Evolutionary conservation across 2,888 invertebrate species (phyloP).

Genomic region (Chydorus sphaericus): DNA sequence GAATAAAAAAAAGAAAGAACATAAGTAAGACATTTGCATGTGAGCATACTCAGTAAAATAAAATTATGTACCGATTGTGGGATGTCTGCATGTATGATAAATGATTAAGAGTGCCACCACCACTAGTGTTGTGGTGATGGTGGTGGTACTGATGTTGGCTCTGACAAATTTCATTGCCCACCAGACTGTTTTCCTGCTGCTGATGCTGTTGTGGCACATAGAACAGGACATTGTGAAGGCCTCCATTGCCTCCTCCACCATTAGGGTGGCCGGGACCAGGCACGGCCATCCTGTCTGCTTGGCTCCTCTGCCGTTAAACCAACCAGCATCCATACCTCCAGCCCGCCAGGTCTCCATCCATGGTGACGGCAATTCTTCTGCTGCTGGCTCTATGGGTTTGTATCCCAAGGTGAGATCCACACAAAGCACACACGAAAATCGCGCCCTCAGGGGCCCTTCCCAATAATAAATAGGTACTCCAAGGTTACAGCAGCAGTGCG

Average conservation of each 20-base stretch:
- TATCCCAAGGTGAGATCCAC: background rate
- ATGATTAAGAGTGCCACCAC: constrained; percentile 1
- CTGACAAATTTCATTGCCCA: background rate
- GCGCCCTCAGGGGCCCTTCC: constrained; percentile 4
- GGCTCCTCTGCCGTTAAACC: background rate
- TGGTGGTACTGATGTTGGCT: no score
- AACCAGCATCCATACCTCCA: background rate
- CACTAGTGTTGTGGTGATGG: no score
- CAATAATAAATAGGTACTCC: constrained; percentile 5
- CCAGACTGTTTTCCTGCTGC: background rate
- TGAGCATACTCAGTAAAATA: background rate
- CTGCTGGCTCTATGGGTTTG: background rate
- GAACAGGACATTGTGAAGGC: constrained; percentile 2
- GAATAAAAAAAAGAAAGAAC: background rate
- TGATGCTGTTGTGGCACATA: background rate
- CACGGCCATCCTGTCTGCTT: background rate
- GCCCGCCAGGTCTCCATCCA: background rate
- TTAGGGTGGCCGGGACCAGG: background rate
- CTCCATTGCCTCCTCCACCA: background rate
- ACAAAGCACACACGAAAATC: background rate
- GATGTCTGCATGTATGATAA: constrained; percentile 2
- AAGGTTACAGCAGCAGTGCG: background rate
- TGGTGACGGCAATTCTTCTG: background rate
- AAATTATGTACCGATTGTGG: background rate
- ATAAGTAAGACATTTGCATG: background rate